Evolutionary conservation across 2,113 vertebrate genomes (phyloP).

Genomic region (Jacana jacana): DNA sequence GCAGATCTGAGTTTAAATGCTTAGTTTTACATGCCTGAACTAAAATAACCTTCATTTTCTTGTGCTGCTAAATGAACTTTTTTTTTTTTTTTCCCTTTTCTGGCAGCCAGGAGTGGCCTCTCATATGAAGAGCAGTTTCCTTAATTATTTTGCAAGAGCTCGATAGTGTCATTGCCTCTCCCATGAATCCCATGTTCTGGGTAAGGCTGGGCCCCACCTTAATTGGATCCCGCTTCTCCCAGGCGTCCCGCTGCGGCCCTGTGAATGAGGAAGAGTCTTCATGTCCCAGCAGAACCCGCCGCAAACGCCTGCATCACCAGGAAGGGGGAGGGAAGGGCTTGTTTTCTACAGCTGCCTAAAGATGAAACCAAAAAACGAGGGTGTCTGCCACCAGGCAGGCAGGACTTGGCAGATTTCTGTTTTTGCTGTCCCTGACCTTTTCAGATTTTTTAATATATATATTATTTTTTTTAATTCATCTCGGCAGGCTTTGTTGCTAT

Average conservation of each 20-base stretch:
- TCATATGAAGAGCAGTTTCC: background rate
- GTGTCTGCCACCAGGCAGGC: background rate
- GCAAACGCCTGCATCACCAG: background rate
- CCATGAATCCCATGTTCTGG: background rate
- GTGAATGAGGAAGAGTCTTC: background rate
- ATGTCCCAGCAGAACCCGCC: background rate
- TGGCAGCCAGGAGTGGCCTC: background rate
- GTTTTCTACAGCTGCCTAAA: background rate
- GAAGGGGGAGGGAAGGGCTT: background rate
- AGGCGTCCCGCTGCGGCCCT: background rate
- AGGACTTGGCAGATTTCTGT: background rate
- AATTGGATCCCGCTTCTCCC: background rate
- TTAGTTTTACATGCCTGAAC: background rate
- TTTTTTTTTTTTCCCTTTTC: background rate
- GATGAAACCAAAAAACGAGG: background rate
- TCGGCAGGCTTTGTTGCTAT: background rate
- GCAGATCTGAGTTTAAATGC: background rate
- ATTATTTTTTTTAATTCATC: too few relatives aligned
- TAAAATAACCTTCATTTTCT: background rate
- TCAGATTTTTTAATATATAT: fast-evolving
- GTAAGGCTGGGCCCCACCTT: background rate
- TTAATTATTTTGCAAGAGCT: background rate
- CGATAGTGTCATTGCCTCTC: background rate
- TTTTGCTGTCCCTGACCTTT: background rate
- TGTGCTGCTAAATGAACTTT: background rate